Conservation (phyloP, 2,797 vertebrate genomes). For the Hypotaenidia philippensis region DNA sequence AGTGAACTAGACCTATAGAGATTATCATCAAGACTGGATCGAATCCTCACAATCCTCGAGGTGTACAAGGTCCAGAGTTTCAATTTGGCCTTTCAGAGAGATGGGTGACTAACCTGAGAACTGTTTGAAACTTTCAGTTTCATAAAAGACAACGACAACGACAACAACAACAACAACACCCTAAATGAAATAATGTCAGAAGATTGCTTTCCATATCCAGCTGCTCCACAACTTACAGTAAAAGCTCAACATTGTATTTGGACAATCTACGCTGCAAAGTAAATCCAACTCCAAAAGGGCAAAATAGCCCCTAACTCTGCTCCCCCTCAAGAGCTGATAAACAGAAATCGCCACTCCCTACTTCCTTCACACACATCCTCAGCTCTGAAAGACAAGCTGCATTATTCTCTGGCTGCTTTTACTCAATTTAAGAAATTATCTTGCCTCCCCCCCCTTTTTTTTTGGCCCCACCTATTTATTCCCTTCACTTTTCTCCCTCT, state of each 20-base stretch:
- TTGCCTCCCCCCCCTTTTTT: not conserved
- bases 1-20: not conserved
- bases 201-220: not conserved
- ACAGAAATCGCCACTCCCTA: not conserved
- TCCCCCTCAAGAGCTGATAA: not conserved
- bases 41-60: not conserved
- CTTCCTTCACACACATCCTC: not conserved
- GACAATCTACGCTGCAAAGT: not conserved
- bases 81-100: not conserved
- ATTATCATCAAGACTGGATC: not conserved
- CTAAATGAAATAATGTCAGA: not conserved
- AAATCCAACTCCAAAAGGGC: not conserved
- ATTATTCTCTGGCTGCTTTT: constrained; percentile 1
- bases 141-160: not conserved
- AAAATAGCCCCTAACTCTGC: not conserved
- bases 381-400: not conserved
- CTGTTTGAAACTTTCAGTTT: not conserved
- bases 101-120: not conserved
- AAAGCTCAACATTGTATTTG: not conserved
- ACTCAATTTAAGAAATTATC: not conserved
- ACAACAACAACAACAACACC: not conserved
- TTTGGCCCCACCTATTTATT: not conserved
- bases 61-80: not conserved
- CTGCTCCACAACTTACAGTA: not conserved
- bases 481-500: not conserved